A percentile compares a stretch with the other conserved stretches of the same genome.
These are phyloP conservation scores for Entomobrya proxima DNA, from an alignment of 2,888 invertebrate genomes.

Conservation along the genomic window DNA sequence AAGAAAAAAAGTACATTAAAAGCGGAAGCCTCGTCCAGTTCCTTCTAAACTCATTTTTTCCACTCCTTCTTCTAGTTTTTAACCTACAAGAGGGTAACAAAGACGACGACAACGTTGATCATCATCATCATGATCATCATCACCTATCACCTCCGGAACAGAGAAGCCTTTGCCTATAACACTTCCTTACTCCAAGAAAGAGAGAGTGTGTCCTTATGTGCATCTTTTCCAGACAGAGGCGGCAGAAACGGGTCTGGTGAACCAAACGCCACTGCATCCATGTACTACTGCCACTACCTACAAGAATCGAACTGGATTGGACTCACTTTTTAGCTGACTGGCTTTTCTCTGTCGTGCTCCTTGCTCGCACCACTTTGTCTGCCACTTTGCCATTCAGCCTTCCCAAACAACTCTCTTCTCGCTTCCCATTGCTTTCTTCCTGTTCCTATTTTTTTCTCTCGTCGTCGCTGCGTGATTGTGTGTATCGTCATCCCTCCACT, in stretches of 20 bases:
- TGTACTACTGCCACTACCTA: no score
- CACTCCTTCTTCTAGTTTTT: background rate
- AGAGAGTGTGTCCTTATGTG: no score
- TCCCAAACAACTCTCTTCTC: slow-evolving; percentile 21
- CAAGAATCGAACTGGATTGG: background rate
- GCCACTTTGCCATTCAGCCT: background rate
- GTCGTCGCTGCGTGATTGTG: background rate
- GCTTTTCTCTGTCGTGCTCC: slow-evolving; percentile 22
- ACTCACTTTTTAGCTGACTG: slow-evolving; percentile 14
- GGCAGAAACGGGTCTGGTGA: no score
- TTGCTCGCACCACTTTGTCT: slow-evolving; percentile 26
- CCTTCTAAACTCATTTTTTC: background rate
- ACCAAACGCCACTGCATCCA: no score
- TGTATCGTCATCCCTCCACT: background rate
- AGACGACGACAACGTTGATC: slow-evolving; percentile 17
- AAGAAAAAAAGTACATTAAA: background rate
- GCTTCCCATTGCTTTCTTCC: slow-evolving; percentile 36
- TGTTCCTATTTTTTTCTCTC: slow-evolving; percentile 6
- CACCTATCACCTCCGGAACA: no score
- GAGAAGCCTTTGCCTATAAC: no score
- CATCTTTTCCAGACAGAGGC: no score
- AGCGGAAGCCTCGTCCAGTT: background rate
- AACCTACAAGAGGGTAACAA: background rate
- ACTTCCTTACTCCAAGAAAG: no score
- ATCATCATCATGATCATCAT: background rate